Conservation (phyloP, 2,797 vertebrate species). For the Apodemus agrarius region DNA sequence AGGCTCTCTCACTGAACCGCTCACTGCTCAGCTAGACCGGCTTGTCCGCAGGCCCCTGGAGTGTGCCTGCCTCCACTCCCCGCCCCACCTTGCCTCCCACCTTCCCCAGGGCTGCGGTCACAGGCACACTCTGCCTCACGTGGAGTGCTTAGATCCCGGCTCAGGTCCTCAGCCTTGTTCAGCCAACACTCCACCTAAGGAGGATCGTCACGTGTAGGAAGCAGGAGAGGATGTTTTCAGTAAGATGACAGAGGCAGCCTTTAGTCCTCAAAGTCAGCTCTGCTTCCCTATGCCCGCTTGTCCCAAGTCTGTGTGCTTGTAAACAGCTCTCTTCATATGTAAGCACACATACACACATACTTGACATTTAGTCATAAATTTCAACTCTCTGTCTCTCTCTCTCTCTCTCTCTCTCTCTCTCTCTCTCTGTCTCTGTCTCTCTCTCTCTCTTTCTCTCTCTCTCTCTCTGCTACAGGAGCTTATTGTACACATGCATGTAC, state of each 20-base stretch:
- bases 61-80: not conserved
- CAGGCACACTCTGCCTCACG: not conserved
- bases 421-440: too few relatives aligned
- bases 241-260: not conserved
- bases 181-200: not conserved
- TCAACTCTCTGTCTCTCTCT: not conserved
- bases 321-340: not conserved
- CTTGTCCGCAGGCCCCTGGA: not conserved
- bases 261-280: not conserved
- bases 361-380: not conserved
- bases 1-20: not conserved
- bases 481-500: not conserved
- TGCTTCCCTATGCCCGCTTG: not conserved
- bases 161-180: not conserved
- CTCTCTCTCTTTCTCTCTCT: too few relatives aligned
- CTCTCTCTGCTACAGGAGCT: not conserved
- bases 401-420: too few relatives aligned
- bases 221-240: not conserved
- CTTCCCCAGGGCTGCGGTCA: not conserved
- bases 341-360: not conserved
- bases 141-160: not conserved
- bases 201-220: not conserved
- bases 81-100: not conserved
- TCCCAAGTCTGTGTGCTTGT: not conserved
- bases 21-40: not conserved